phyloP scores from a whole-genome alignment of 1,140 invertebrate species.

The Latrodectus geometricus region DNA sequence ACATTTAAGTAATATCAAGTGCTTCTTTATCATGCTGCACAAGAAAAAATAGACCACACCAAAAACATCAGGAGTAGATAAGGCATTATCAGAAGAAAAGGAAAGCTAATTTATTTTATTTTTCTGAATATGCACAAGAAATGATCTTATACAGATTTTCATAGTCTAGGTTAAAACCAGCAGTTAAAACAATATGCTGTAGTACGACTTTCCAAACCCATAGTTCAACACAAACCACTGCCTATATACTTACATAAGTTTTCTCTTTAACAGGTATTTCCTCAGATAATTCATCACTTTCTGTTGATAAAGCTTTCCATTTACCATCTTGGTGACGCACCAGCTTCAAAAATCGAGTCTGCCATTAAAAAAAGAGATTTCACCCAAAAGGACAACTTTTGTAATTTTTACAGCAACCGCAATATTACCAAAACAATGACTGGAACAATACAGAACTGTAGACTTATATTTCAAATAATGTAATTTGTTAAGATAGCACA shows the following conservation, averaged over 20 bases:
- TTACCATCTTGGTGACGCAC: conserved; percentile 56
- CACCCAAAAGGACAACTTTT: conserved; percentile 37
- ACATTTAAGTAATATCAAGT: not conserved
- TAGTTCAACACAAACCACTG: not conserved
- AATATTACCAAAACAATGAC: not conserved
- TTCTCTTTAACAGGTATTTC: conserved; percentile 40
- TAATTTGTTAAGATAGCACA: not conserved
- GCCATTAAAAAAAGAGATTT: conserved; percentile 60
- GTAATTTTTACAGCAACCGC: not conserved
- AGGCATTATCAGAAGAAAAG: not conserved
- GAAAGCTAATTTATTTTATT: not conserved
- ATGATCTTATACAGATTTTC: too few relatives aligned
- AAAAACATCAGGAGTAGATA: conserved; percentile 51
- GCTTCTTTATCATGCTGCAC: conserved; percentile 21
- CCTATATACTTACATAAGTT: conserved; percentile 51
- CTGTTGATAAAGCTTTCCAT: conserved; percentile 57
- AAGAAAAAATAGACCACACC: conserved; percentile 49
- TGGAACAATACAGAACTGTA: not conserved
- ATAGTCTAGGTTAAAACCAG: not conserved
- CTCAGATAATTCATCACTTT: conserved; percentile 39
- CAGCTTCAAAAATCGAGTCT: conserved; percentile 59
- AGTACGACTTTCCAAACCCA: conserved; percentile 23
- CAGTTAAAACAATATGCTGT: conserved; percentile 20
- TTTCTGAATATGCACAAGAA: too few relatives aligned
- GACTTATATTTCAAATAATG: not conserved